These are phyloP conservation scores for Lingula anatina DNA, from an alignment of 2,888 invertebrate genomes.

Conservation along the genomic window DNA sequence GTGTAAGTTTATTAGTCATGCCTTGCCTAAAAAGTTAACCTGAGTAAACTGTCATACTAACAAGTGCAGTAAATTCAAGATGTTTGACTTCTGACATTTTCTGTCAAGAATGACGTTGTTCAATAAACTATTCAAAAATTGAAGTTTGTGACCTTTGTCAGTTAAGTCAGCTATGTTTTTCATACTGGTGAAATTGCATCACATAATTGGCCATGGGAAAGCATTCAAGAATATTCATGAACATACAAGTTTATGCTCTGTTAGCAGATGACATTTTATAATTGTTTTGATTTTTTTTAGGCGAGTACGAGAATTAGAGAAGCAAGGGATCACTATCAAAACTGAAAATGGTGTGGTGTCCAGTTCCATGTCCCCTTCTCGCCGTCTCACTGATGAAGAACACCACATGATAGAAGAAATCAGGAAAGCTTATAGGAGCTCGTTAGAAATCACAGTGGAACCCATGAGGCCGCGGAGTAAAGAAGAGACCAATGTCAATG, in stretches of 20 bases:
- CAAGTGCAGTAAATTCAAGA: neutral
- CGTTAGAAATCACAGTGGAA: slow-evolving; percentile 46
- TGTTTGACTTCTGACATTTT: neutral
- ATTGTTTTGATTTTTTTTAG: slow-evolving; percentile 3
- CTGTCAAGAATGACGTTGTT: too few species aligned
- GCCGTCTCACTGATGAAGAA: slow-evolving; percentile 37
- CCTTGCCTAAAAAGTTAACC: neutral
- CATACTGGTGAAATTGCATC: too few species aligned
- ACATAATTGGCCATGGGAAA: too few species aligned
- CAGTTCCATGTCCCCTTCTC: slow-evolving; percentile 16
- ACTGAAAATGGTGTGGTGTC: slow-evolving; percentile 29
- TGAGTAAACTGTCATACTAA: neutral
- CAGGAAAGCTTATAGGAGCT: slow-evolving; percentile 40
- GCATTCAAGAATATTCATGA: too few species aligned
- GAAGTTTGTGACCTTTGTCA: too few species aligned
- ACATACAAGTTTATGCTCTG: too few species aligned
- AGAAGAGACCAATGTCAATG: slow-evolving; percentile 29
- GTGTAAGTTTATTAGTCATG: neutral
- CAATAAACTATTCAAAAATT: too few species aligned
- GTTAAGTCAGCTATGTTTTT: too few species aligned
- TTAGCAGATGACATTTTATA: neutral
- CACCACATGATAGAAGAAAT: slow-evolving; percentile 42
- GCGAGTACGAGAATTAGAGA: slow-evolving; percentile 8
- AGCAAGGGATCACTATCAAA: slow-evolving; percentile 6
- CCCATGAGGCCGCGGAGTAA: slow-evolving; percentile 33